Evolutionary conservation across 2,113 vertebrate species (phyloP).

Genomic region (human): GRCh38 chrX:80333501-80334000

Average conservation of each 20-base stretch:
- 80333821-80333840: constrained; percentile 9
- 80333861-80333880: constrained; percentile 39
- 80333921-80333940: not conserved
- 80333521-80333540: not conserved
- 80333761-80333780: not conserved
- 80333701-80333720: constrained; percentile 24
- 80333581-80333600: not conserved
- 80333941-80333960: constrained; percentile 7
- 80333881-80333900: constrained; percentile 13
- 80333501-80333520: constrained; percentile 45
- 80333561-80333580: not conserved
- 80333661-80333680: not conserved
- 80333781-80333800: not conserved
- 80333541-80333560: constrained; percentile 14
- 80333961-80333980: not conserved
- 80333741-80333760: not conserved
- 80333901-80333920: constrained; percentile 1
- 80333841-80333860: constrained; percentile 5
- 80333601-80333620: constrained; percentile 19
- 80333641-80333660: not conserved
- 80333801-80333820: not conserved
- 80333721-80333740: constrained; percentile 4
- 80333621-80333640: not conserved
- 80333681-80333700: constrained; percentile 17
- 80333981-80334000: constrained; percentile 36